These are phyloP conservation scores for Platorchestia sp. DNA, from an alignment of 1,140 invertebrate genomes.

Conservation along the genomic window DNA sequence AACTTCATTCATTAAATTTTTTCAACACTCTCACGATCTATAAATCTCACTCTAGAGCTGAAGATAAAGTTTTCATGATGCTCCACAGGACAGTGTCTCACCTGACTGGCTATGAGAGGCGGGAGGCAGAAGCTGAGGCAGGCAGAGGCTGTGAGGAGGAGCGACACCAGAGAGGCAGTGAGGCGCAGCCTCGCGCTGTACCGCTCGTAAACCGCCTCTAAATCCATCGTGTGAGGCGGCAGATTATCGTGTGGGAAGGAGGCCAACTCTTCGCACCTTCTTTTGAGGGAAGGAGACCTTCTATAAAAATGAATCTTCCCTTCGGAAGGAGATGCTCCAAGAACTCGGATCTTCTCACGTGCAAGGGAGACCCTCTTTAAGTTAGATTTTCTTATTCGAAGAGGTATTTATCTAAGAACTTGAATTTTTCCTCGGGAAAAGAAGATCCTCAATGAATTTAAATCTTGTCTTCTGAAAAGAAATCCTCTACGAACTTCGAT, in stretches of 20 bases:
- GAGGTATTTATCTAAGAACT: too few species aligned
- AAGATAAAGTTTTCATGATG: background rate
- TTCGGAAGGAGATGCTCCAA: too few species aligned
- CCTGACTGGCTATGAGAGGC: constrained; percentile 27
- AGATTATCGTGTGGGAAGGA: background rate
- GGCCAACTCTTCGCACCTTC: background rate
- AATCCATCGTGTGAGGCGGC: background rate
- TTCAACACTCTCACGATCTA: too few species aligned
- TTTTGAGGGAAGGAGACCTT: background rate
- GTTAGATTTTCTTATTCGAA: too few species aligned
- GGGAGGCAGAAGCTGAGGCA: background rate
- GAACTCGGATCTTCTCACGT: too few species aligned
- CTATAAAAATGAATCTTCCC: too few species aligned
- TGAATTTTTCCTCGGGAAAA: too few species aligned
- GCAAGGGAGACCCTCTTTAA: too few species aligned
- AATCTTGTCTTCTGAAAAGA: too few species aligned
- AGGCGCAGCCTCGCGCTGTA: constrained; percentile 10
- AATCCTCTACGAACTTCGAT: too few species aligned
- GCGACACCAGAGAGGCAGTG: background rate
- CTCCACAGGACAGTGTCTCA: background rate
- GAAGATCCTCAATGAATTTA: too few species aligned
- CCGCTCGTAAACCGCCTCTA: constrained; percentile 1
- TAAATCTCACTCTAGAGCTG: too few species aligned
- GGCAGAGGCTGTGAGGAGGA: constrained; percentile 3
- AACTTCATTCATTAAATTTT: background rate